phyloP scores from a whole-genome alignment of 64 coral and sea anemone genomes.

The Dendrophyllia cribrosa region DNA sequence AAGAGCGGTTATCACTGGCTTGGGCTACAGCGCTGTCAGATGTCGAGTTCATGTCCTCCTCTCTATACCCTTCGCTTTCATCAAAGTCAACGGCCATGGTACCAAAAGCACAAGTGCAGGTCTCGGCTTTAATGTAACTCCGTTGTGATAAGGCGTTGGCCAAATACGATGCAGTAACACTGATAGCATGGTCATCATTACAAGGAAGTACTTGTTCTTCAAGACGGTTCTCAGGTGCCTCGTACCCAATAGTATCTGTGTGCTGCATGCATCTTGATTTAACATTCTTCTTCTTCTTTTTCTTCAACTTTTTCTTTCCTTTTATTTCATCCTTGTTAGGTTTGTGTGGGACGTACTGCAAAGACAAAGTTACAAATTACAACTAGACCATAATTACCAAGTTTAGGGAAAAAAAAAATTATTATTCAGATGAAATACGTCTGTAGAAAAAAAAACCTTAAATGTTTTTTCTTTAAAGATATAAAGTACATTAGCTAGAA shows the following conservation, averaged over 20 bases:
- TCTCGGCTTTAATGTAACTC: neutral
- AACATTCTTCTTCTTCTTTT: constrained; percentile 4
- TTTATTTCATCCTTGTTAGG: neutral
- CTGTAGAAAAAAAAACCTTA: no score
- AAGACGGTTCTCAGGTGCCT: neutral
- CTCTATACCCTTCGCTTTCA: neutral
- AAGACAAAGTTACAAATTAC: neutral
- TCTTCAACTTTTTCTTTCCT: neutral
- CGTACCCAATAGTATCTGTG: neutral
- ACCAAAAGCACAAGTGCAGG: neutral
- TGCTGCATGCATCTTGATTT: neutral
- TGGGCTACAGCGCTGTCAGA: neutral
- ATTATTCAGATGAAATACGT: no score
- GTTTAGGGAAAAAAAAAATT: no score
- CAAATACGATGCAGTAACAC: neutral
- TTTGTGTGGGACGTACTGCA: neutral
- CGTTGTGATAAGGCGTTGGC: neutral
- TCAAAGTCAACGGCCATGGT: neutral
- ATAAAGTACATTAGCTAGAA: no score
- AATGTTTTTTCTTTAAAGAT: no score
- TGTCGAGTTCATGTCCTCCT: neutral
- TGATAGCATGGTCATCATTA: neutral
- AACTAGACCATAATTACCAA: neutral
- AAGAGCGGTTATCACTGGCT: neutral
- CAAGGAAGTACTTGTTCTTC: neutral